Evolutionary conservation across 2,797 vertebrate genomes (phyloP).

Genomic region (Lateolabrax maculatus): DNA sequence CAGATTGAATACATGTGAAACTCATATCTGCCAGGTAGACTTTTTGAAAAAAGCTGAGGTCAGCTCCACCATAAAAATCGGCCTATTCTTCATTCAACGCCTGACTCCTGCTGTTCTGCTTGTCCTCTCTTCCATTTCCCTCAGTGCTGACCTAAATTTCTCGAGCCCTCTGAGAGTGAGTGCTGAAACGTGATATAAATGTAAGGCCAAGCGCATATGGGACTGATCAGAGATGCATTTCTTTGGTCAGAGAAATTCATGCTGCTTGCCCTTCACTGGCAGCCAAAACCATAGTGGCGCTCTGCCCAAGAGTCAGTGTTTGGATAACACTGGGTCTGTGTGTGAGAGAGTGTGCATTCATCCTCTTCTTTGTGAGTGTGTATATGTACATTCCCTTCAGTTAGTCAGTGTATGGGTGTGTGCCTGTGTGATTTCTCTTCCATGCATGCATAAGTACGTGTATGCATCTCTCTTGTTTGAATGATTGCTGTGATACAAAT

Average conservation of each 20-base stretch:
- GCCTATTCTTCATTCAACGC: constrained; percentile 77
- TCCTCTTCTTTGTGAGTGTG: constrained; percentile 40
- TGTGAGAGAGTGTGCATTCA: constrained; percentile 29
- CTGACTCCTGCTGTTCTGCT: constrained; percentile 72
- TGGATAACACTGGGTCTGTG: constrained; percentile 73
- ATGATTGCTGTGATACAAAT: constrained; percentile 51
- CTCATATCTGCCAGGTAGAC: constrained; percentile 66
- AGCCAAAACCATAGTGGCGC: constrained; percentile 81
- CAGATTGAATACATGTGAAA: constrained; percentile 63
- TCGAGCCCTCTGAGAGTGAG: constrained; percentile 69
- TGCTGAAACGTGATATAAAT: constrained; percentile 83
- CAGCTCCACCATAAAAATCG: constrained; percentile 68
- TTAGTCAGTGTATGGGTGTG: constrained; percentile 59
- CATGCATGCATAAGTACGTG: constrained; percentile 65
- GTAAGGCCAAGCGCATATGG: constrained; percentile 84
- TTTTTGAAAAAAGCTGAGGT: constrained; percentile 66
- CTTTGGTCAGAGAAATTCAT: constrained; percentile 86
- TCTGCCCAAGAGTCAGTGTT: constrained; percentile 79
- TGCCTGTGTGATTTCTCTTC: constrained; percentile 57
- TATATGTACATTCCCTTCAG: constrained; percentile 45
- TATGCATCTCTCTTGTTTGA: constrained; percentile 61
- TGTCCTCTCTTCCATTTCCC: constrained; percentile 73
- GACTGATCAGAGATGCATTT: constrained; percentile 85
- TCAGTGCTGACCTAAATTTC: constrained; percentile 82
- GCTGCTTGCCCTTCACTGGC: constrained; percentile 85